Evolutionary conservation across 2,888 invertebrate genomes (phyloP), one percentile per base, ranked within the genome.

Genomic region (Seira sanloemensis): DNA sequence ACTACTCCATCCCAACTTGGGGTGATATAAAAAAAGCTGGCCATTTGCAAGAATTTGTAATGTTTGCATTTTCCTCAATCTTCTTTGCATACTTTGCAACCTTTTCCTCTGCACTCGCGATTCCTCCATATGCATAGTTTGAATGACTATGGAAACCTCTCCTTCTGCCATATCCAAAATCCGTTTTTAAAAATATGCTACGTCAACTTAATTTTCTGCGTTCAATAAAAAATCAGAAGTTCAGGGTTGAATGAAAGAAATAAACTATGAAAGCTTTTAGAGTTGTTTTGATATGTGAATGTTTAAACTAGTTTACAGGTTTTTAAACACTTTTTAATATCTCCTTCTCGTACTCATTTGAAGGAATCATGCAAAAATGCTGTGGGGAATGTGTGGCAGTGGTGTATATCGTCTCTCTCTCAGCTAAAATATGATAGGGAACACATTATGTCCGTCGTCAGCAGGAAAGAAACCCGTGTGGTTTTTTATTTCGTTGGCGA

Each of bases 241-340:
- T 77, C 77, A 77, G 77, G 77, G 77, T 69, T 77, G 67, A 37
- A 37, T 37, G 37, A 37, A 37, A 37, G 68, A 68, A 77, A 69
- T 77, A 77, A 77, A 77, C 77, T 77, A 67, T 67, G 62, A 25
- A n/a, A 71, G 78, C 78, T 78, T 78, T 78, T 78, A 72, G 78
- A 78, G 71, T 65, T 79, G 78, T 79, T 79, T 71, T 79, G 78
- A 79, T 27, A 67, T 79, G 24, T 66, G 78, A 79, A 72, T 79
- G 78, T 79, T 79, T 78, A 78, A 78, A 78, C 78, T 69, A 68
- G 78, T 78, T 78, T 78, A 71, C 78, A 78, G 71, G 71, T 37
- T 78, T 78, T 71, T 78, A 78, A 78, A 78, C 78, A 71, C 77
- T 77, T 58, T 26, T 75, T 65, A 65, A 75, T 66, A 66, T 23